These are phyloP conservation scores for Linnaemya vulpina DNA, from an alignment of 2,888 invertebrate species.

Conservation along the genomic window DNA sequence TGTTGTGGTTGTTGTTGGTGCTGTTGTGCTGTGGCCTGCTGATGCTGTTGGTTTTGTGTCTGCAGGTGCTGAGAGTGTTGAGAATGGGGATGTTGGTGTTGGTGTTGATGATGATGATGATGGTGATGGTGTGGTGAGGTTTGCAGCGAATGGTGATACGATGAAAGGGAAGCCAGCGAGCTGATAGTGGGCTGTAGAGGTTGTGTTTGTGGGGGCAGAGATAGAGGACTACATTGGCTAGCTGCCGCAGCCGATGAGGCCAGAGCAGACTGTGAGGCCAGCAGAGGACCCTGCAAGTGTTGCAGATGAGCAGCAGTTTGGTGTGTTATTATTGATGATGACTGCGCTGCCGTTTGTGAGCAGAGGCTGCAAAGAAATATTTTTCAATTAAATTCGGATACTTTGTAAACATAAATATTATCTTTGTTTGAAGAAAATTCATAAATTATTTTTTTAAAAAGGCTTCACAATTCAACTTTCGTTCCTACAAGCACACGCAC, in stretches of 20 bases:
- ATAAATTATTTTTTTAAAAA: conserved; percentile 3
- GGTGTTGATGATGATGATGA: conserved; percentile 52
- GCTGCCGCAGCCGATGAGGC: conserved; percentile 82
- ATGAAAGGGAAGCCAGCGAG: conserved; percentile 74
- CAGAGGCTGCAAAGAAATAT: conserved; percentile 76
- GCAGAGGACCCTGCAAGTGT: conserved; percentile 69
- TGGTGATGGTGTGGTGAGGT: conserved; percentile 53
- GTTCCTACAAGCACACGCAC: not conserved
- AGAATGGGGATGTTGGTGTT: conserved; percentile 60
- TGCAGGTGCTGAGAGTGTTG: conserved; percentile 70
- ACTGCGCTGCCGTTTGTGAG: conserved; percentile 73
- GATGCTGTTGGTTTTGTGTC: conserved; percentile 70
- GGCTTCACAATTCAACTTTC: not conserved
- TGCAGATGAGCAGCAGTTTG: conserved; percentile 72
- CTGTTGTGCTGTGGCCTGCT: conserved; percentile 64
- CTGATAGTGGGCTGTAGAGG: conserved; percentile 80
- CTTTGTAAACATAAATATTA: not conserved
- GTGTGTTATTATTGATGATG: conserved; percentile 66
- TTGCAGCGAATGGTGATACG: conserved; percentile 62
- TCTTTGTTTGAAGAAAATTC: not conserved
- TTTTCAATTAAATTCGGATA: not conserved
- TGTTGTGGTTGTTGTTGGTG: conserved; percentile 71
- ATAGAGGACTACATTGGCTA: conserved; percentile 80
- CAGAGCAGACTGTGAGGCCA: conserved; percentile 70
- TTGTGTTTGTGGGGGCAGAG: conserved; percentile 80